Evolutionary conservation across 2,888 invertebrate species (phyloP).

Genomic region (Temnothorax ravouxi): DNA sequence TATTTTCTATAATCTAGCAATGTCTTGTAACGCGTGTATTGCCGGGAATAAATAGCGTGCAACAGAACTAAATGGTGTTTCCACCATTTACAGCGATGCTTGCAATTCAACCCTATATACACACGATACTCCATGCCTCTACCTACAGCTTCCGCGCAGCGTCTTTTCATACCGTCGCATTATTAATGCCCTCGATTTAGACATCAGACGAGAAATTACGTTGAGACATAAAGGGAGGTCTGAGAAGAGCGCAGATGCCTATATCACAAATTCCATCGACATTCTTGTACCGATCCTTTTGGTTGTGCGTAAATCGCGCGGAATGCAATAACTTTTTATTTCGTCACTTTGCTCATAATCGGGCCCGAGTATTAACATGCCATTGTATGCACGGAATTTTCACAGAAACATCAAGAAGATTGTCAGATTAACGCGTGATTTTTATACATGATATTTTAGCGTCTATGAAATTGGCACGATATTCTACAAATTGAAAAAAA

Average conservation of each 20-base stretch:
- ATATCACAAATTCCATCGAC: slow-evolving; percentile 38
- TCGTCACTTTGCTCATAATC: neutral
- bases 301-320: slow-evolving; percentile 21
- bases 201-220: slow-evolving; percentile 46
- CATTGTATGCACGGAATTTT: neutral
- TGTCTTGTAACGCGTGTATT: neutral
- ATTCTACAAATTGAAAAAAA: too few species aligned
- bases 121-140: neutral
- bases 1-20: slow-evolving; percentile 53
- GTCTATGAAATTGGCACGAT: too few species aligned
- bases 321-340: slow-evolving; percentile 42
- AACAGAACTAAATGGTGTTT: slow-evolving; percentile 43
- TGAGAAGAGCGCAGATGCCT: neutral
- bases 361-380: neutral
- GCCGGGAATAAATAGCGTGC: slow-evolving; percentile 39
- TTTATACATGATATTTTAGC: neutral
- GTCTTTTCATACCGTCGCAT: slow-evolving; percentile 38
- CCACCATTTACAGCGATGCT: slow-evolving; percentile 21
- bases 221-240: slow-evolving; percentile 1
- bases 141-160: neutral
- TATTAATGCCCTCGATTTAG: slow-evolving; percentile 51
- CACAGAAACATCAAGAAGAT: slow-evolving; percentile 8
- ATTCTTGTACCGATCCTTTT: slow-evolving; percentile 26
- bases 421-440: neutral
- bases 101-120: slow-evolving; percentile 28